phyloP scores from a whole-genome alignment of 2,888 invertebrate species.

The Epinotia ramella region DNA sequence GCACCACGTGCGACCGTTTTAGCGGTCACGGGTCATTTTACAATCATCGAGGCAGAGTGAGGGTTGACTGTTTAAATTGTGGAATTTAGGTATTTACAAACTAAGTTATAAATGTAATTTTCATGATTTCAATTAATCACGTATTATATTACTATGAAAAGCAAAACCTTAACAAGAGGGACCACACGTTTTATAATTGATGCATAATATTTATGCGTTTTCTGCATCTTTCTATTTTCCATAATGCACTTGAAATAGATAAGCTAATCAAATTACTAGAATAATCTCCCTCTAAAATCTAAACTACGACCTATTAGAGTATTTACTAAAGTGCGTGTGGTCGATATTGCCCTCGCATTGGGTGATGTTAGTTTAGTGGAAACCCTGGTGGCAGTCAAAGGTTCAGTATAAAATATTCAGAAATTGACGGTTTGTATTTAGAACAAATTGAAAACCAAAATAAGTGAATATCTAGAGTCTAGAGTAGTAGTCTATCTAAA shows the following conservation, averaged over 20 bases:
- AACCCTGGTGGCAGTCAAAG: background rate
- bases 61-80: constrained; percentile 11
- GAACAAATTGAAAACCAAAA: background rate
- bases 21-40: constrained; percentile 44
- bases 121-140: too few species aligned
- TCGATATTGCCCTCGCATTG: constrained; percentile 50
- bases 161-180: background rate
- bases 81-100: background rate
- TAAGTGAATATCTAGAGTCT: too few species aligned
- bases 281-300: constrained; percentile 39
- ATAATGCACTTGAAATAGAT: constrained; percentile 25
- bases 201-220: background rate
- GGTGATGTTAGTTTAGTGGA: background rate
- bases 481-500: too few species aligned
- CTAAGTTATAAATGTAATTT: too few species aligned
- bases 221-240: constrained; percentile 24
- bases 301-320: constrained; percentile 45
- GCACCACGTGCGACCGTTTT: constrained; percentile 42
- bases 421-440: too few species aligned
- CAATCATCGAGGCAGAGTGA: constrained; percentile 31
- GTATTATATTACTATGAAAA: too few species aligned
- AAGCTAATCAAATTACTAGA: constrained; percentile 39
- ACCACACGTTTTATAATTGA: background rate
- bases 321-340: constrained; percentile 50
- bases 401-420: constrained; percentile 5